Conservation (phyloP, 2,797 vertebrate species). For the Nyctibius grandis region DNA sequence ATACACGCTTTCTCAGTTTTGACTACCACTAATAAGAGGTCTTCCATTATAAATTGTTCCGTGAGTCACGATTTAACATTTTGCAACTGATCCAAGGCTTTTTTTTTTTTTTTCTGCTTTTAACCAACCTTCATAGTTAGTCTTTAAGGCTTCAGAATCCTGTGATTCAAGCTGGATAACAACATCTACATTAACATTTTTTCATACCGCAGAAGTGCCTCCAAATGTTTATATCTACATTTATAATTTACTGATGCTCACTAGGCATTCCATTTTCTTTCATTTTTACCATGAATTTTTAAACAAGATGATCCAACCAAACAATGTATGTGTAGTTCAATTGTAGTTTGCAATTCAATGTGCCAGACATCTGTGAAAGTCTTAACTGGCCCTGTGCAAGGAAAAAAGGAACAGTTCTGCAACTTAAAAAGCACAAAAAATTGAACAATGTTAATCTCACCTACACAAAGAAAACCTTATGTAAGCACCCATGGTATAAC, state of each 20-base stretch:
- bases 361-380: neutral
- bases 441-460: neutral
- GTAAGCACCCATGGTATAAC: neutral
- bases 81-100: neutral
- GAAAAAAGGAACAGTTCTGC: neutral
- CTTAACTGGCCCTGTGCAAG: neutral
- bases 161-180: neutral
- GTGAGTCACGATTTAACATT: neutral
- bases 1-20: neutral
- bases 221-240: neutral
- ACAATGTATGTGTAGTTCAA: neutral
- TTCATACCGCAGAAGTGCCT: neutral
- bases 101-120: neutral
- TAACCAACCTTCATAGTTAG: neutral
- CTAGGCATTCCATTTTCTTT: neutral
- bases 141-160: neutral
- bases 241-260: neutral
- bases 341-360: neutral
- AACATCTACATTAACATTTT: neutral
- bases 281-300: constrained; percentile 7
- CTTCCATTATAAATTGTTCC: neutral
- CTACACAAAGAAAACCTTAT: neutral
- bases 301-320: neutral
- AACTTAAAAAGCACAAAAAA: neutral
- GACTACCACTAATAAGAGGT: neutral